Conservation (phyloP, 2,888 invertebrate genomes). For the Euzetes globulus region DNA sequence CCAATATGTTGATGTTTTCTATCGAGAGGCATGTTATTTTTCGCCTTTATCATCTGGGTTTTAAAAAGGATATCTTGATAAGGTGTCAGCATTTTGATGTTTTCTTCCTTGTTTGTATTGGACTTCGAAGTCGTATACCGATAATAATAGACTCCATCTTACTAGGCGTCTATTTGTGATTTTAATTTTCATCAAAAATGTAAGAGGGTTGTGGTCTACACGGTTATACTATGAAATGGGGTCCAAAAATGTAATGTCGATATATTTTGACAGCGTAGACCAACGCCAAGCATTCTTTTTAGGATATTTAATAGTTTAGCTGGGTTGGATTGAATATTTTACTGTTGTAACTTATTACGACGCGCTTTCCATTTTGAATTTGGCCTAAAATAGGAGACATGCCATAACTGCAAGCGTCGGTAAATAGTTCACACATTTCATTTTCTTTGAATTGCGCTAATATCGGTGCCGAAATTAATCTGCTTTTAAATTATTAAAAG, state of each 20-base stretch:
- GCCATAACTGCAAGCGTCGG: conserved; percentile 42
- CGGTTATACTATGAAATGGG: conserved; percentile 45
- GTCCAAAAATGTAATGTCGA: conserved; percentile 47
- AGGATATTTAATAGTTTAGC: conserved; percentile 47
- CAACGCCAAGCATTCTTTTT: conserved; percentile 47
- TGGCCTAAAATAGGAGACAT: conserved; percentile 23
- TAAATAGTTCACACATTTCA: conserved; percentile 40
- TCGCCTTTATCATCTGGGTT: background rate
- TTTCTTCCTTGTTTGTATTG: conserved; percentile 47
- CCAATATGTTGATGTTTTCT: too few species aligned
- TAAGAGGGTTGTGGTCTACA: conserved; percentile 50
- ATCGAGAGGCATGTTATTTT: background rate
- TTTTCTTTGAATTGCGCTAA: conserved; percentile 42
- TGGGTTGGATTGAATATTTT: conserved; percentile 43
- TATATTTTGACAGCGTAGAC: conserved; percentile 48
- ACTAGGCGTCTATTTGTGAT: too few species aligned
- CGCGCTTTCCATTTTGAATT: background rate
- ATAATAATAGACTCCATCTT: conserved; percentile 50
- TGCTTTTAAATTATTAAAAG: conserved; percentile 30
- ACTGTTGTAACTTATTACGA: background rate
- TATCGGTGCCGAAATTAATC: conserved; percentile 37
- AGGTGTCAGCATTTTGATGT: conserved; percentile 47
- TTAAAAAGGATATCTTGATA: conserved; percentile 44
- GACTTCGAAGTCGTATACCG: conserved; percentile 46
- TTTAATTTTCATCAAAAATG: conserved; percentile 46